phyloP scores from a whole-genome alignment of 2,113 vertebrate genomes.

The Neomonachus schauinslandi region DNA sequence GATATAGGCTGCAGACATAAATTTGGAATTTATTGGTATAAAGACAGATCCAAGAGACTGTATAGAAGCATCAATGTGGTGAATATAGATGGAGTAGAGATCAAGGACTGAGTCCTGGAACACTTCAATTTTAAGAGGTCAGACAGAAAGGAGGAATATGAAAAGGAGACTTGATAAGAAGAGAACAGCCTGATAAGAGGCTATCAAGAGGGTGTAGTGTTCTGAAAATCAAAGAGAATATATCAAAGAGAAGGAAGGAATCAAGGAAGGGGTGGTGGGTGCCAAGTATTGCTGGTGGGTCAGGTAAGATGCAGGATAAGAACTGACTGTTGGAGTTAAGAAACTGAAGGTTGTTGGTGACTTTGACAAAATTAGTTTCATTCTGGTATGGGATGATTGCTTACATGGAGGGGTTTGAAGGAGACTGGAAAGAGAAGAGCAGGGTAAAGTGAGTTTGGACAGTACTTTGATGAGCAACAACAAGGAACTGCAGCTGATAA shows the following conservation, averaged over 20 bases:
- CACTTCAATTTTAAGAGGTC: neutral
- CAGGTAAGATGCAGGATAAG: neutral
- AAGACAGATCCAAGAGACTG: neutral
- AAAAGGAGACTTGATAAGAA: neutral
- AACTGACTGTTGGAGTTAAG: neutral
- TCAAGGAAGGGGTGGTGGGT: neutral
- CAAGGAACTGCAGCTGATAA: neutral
- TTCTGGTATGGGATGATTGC: neutral
- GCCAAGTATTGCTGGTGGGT: neutral
- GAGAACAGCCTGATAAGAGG: neutral
- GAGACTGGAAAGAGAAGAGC: neutral
- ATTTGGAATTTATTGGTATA: neutral
- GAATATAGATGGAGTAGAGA: rapidly evolving
- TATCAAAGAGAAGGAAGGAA: neutral
- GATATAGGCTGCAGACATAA: neutral
- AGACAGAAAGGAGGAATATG: neutral
- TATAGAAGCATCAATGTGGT: neutral
- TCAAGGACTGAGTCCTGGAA: neutral
- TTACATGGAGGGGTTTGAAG: neutral
- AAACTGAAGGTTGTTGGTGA: neutral
- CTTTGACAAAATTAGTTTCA: neutral
- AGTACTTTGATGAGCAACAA: neutral
- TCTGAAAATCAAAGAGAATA: neutral
- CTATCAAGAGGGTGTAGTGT: neutral
- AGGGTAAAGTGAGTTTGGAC: neutral